A percentile compares a stretch with the other conserved stretches of the same genome.
phyloP scores from a whole-genome alignment of 2,888 invertebrate species.

The Caenorhabditis imperialis region DNA sequence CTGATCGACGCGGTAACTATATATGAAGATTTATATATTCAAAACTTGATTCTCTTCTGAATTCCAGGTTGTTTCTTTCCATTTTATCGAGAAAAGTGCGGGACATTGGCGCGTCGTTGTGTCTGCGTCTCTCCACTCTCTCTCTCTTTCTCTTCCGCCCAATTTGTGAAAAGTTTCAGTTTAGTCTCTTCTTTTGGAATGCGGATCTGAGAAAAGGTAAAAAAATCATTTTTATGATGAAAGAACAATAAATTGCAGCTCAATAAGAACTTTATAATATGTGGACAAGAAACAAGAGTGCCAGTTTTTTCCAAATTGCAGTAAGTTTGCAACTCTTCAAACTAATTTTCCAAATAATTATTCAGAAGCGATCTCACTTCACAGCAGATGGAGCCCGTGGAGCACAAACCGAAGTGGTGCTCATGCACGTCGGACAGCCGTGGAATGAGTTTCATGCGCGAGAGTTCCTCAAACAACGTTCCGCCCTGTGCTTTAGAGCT shows the following conservation, averaged over 20 bases:
- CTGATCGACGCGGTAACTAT: no score
- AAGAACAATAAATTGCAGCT: no score
- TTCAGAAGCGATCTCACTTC: conserved; percentile 38
- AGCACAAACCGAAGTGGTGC: conserved; percentile 57
- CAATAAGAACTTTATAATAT: neutral
- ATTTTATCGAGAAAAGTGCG: no score
- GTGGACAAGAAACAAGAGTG: no score
- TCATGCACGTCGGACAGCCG: conserved; percentile 68
- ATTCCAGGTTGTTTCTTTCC: no score
- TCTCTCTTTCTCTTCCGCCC: neutral
- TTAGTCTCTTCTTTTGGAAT: no score
- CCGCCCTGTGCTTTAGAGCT: conserved; percentile 38
- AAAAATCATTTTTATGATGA: no score
- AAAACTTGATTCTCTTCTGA: no score
- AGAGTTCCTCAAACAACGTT: conserved; percentile 49
- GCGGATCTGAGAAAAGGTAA: no score
- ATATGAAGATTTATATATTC: no score
- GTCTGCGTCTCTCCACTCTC: conserved; percentile 20
- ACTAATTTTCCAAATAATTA: neutral
- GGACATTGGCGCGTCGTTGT: neutral
- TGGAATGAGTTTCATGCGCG: conserved; percentile 67
- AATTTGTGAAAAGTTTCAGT: neutral
- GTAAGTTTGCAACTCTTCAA: neutral
- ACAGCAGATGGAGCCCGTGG: conserved; percentile 33
- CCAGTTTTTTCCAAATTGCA: neutral